phyloP scores from a whole-genome alignment of 2,113 vertebrate genomes.

The Andinoacara biseriatus region DNA sequence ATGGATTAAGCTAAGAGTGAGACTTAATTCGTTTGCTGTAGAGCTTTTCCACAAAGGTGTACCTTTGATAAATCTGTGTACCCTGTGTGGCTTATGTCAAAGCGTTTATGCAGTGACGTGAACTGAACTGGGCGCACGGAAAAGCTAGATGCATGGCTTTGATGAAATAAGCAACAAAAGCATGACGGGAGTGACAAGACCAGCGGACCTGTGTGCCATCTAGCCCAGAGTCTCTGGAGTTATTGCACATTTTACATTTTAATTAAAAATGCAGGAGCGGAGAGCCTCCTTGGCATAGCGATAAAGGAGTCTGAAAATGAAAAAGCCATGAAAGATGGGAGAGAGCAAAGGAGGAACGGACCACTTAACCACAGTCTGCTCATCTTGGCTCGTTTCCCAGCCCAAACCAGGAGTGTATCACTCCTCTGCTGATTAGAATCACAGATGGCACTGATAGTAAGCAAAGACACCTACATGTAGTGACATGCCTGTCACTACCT shows the following conservation, averaged over 20 bases:
- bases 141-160: slow-evolving; percentile 52
- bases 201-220: slow-evolving; percentile 64
- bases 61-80: slow-evolving; percentile 37
- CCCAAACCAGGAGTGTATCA: slow-evolving; percentile 52
- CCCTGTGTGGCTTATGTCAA: slow-evolving; percentile 46
- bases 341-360: slow-evolving; percentile 54
- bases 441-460: slow-evolving; percentile 55
- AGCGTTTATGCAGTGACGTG: slow-evolving; percentile 50
- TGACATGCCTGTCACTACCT: slow-evolving; percentile 50
- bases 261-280: slow-evolving; percentile 75
- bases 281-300: slow-evolving; percentile 65
- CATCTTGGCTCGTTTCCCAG: slow-evolving; percentile 50
- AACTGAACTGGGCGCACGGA: slow-evolving; percentile 51
- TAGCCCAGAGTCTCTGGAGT: slow-evolving; percentile 63
- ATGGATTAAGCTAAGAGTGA: slow-evolving; percentile 59
- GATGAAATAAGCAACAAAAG: slow-evolving; percentile 60
- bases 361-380: slow-evolving; percentile 52
- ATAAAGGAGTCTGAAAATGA: slow-evolving; percentile 71
- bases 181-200: slow-evolving; percentile 45
- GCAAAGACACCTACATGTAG: slow-evolving; percentile 41
- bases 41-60: slow-evolving; percentile 47
- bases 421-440: slow-evolving; percentile 59
- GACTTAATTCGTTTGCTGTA: slow-evolving; percentile 34
- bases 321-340: slow-evolving; percentile 75
- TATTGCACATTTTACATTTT: slow-evolving; percentile 76